phyloP scores from a whole-genome alignment of 1,140 invertebrate genomes.

The Aphelenchoides fujianensis region DNA sequence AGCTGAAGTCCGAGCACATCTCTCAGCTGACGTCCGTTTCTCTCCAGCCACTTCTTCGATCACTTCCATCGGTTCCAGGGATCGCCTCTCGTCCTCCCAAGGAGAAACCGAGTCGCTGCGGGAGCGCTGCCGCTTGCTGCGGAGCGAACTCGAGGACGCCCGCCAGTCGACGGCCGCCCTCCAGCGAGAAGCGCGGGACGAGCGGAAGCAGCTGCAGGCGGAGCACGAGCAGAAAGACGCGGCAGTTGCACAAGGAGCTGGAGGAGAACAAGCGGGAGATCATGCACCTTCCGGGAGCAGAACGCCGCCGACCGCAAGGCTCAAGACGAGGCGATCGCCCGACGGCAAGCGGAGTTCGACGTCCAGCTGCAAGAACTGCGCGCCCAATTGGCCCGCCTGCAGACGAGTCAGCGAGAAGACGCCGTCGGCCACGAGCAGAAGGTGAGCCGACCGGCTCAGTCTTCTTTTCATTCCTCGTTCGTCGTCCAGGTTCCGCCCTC shows the following conservation, averaged over 20 bases:
- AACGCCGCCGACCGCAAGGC: not conserved
- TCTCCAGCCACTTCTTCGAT: not conserved
- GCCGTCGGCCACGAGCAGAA: not conserved
- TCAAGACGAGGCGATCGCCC: not conserved
- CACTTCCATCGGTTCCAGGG: not conserved
- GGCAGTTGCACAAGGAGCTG: not conserved
- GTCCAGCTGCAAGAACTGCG: slow-evolving; percentile 5
- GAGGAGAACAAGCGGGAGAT: slow-evolving; percentile 17
- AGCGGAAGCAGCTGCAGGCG: slow-evolving; percentile 12
- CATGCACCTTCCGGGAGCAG: not conserved
- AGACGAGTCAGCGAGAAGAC: not conserved
- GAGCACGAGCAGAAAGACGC: slow-evolving; percentile 19
- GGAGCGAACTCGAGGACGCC: slow-evolving; percentile 18
- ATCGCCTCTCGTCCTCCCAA: not conserved
- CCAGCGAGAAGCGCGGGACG: slow-evolving; percentile 9
- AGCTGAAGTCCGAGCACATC: slow-evolving; percentile 2
- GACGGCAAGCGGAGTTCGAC: not conserved
- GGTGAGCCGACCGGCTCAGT: not conserved
- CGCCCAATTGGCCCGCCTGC: not conserved
- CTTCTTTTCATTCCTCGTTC: not conserved
- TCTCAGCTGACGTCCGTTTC: not conserved
- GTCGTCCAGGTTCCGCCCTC: not conserved
- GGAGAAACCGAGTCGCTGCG: slow-evolving; percentile 13
- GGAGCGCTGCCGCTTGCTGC: slow-evolving; percentile 6
- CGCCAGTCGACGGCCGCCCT: not conserved